phyloP scores from a whole-genome alignment of 2,797 vertebrate species.

The Loris lydekkerianus region DNA sequence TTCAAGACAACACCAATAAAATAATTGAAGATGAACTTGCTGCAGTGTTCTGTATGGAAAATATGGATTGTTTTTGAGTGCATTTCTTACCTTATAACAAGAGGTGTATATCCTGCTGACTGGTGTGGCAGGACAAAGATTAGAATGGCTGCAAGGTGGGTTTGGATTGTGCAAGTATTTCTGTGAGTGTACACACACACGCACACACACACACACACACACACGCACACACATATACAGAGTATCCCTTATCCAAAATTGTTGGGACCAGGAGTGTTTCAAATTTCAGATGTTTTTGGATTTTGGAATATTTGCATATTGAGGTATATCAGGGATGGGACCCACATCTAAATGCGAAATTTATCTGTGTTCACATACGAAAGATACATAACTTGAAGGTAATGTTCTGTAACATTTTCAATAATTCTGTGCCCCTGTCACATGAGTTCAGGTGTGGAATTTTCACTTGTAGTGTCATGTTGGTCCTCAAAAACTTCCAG shows the following conservation, averaged over 20 bases:
- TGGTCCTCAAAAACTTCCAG: neutral
- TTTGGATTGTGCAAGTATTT: neutral
- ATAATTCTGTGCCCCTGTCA: neutral
- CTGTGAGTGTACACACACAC: neutral
- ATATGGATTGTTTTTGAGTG: neutral
- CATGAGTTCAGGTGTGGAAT: neutral
- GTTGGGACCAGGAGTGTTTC: neutral
- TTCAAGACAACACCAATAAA: neutral
- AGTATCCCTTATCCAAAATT: neutral
- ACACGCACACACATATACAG: too few species aligned
- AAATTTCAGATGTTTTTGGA: neutral
- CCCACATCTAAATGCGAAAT: neutral
- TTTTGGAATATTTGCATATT: neutral
- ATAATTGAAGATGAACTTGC: neutral
- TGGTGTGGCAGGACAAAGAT: neutral
- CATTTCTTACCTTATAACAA: fast-evolving
- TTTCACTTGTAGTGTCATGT: neutral
- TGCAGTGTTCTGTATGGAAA: fast-evolving
- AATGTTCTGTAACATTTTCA: neutral
- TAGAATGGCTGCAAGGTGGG: neutral
- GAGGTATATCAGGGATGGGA: neutral
- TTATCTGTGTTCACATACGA: neutral
- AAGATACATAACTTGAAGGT: neutral
- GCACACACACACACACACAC: neutral
- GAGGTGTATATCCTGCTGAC: fast-evolving